Base-by-base conservation (phyloP, 2,113 vertebrate species). In the Gyps fulvus region DNA sequence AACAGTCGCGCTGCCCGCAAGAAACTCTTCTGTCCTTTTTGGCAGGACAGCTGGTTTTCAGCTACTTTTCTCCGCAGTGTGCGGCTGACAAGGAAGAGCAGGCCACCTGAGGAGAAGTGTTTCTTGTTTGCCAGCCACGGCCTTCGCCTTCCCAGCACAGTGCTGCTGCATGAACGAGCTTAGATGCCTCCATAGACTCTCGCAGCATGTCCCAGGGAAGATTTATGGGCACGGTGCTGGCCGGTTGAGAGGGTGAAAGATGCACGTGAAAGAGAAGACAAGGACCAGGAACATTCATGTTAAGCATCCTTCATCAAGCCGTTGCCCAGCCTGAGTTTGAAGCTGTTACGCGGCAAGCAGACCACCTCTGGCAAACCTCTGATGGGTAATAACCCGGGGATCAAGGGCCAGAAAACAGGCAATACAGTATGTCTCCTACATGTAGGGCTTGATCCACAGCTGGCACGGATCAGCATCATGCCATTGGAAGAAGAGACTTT, bases 51-150 rank as follows among this genome's bases (percentile, higher is more conserved):
- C 70, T 97, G 85, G 45, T 84, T 83, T 87, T 86, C 70, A 74
- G 34, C 61, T 91, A 74, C 70, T 96, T 52, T 42, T 49, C 31
- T 80, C 83, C 1, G 2, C 25, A 25, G 34, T 43, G 63, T 90
- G 52, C 14, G 13, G 50, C n/a, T 96, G 96, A 92, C 77, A 86
- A 73, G 27, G 62, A 95, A 85, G 83, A 79, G 32, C 66, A 88
- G 95, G 73, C 89, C 97, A 97, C 80, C 95, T 65, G 17, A 83
- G 45, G 78, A 96, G 70, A 83, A 88, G 69, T 69, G 90, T 16
- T 97, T 95, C 93, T 79, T 58, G 62, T 86, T 96, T 96, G 86
- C 90, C 87, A 92, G 77, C 90, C 7, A 2, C 79, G 90, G 72
- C 15, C 17, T 32, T 50, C 55, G 72, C 15, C 18, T 32, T 50